These are phyloP conservation scores for Phlogophora meticulosa DNA, from an alignment of 2,888 invertebrate species.

Conservation along the genomic window DNA sequence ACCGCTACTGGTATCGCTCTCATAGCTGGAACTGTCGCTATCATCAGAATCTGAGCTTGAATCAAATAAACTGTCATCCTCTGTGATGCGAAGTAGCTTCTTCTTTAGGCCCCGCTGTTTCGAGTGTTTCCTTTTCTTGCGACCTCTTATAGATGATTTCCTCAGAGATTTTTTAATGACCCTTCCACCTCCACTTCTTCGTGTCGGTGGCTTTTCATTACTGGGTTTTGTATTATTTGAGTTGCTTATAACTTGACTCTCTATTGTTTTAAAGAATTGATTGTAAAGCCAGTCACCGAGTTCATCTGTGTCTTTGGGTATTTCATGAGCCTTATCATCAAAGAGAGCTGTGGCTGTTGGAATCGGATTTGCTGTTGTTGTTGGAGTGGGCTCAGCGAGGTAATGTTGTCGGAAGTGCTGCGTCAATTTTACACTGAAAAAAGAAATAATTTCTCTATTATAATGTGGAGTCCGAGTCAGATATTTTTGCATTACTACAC, in stretches of 20 bases:
- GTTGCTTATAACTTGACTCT: conserved; percentile 84
- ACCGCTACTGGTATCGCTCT: conserved; percentile 25
- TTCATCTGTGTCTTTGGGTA: conserved; percentile 81
- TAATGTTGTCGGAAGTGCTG: conserved; percentile 74
- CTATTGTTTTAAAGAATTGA: conserved; percentile 87
- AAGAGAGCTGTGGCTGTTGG: conserved; percentile 65
- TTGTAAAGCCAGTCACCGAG: conserved; percentile 88
- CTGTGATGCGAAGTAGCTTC: conserved; percentile 82
- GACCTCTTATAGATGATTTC: conserved; percentile 63
- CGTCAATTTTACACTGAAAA: conserved; percentile 80
- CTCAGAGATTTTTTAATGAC: conserved; percentile 59
- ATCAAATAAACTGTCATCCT: conserved; percentile 85
- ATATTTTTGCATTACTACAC: not conserved
- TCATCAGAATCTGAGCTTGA: conserved; percentile 63
- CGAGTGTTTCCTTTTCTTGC: conserved; percentile 65
- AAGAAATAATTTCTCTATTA: not conserved
- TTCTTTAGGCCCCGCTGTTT: conserved; percentile 73
- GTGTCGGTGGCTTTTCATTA: conserved; percentile 63
- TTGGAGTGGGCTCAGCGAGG: conserved; percentile 68
- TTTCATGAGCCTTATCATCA: conserved; percentile 75
- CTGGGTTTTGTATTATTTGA: conserved; percentile 67
- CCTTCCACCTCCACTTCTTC: conserved; percentile 72
- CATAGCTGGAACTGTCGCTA: conserved; percentile 57
- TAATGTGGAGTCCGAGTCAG: not conserved
- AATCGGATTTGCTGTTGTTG: conserved; percentile 34